Percentiles rank a stretch among this genome's conserved stretches.
Conservation (phyloP, 2,113 vertebrate species). For the Melozone crissalis region DNA sequence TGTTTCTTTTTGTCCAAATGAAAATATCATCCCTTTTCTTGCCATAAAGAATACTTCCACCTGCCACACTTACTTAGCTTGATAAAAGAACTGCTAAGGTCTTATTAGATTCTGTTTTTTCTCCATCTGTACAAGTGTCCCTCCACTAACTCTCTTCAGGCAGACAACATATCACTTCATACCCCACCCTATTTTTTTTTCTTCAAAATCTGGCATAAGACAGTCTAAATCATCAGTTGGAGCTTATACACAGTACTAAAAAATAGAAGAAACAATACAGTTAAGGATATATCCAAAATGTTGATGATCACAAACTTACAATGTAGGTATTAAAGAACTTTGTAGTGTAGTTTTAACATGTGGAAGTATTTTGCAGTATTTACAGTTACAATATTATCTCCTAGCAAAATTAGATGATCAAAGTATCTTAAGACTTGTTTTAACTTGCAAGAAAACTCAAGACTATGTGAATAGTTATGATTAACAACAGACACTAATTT, state of each 20-base stretch:
- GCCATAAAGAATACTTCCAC: background rate
- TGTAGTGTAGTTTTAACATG: background rate
- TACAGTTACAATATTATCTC: background rate
- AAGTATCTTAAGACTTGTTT: background rate
- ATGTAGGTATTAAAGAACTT: background rate
- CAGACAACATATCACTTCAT: background rate
- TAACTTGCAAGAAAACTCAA: constrained; percentile 8
- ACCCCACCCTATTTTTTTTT: background rate
- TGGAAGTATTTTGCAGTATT: background rate
- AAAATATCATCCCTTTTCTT: background rate
- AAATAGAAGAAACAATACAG: background rate
- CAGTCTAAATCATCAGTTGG: background rate
- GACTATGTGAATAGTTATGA: background rate
- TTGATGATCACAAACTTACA: background rate
- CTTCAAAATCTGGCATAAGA: background rate
- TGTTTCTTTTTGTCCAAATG: background rate
- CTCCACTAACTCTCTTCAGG: background rate
- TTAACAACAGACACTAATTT: background rate
- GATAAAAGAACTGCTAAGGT: background rate
- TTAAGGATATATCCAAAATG: background rate
- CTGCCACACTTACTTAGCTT: background rate
- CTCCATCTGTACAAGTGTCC: background rate
- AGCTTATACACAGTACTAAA: background rate
- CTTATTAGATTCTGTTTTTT: background rate
- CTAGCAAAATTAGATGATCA: background rate